phyloP scores from a whole-genome alignment of 2,888 invertebrate species.

The Drosophila infuscata region DNA sequence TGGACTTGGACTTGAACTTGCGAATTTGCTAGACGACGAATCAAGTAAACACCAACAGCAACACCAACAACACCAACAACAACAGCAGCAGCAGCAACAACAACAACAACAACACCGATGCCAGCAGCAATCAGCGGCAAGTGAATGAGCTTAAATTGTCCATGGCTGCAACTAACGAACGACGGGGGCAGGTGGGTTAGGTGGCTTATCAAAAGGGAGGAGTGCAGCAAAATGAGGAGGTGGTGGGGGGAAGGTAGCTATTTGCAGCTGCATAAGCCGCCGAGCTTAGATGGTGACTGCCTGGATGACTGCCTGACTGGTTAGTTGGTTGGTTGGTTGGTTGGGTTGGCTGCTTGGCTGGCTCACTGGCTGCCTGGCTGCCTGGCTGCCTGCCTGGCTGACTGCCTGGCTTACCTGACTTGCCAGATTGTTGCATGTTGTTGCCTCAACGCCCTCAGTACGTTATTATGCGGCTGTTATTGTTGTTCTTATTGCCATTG shows the following conservation, averaged over 20 bases:
- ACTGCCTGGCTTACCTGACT: constrained; percentile 28
- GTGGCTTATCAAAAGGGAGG: constrained; percentile 1
- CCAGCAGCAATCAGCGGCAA: constrained; percentile 77
- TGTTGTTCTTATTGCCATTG: constrained; percentile 41
- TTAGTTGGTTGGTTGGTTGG: constrained; percentile 24
- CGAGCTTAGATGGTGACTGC: constrained; percentile 55
- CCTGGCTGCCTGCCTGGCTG: constrained; percentile 16
- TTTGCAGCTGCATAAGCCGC: constrained; percentile 49
- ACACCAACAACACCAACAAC: constrained; percentile 34
- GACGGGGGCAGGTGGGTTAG: neutral
- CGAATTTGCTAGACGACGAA: constrained; percentile 74
- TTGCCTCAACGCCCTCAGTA: constrained; percentile 76
- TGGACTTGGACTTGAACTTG: constrained; percentile 72
- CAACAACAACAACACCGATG: constrained; percentile 57
- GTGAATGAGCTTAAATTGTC: constrained; percentile 79
- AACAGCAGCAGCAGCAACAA: constrained; percentile 54
- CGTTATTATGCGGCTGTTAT: constrained; percentile 69
- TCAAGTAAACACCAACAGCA: constrained; percentile 43
- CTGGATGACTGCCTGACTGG: constrained; percentile 23
- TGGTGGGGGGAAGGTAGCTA: neutral
- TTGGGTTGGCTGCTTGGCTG: constrained; percentile 25
- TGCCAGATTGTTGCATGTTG: constrained; percentile 66
- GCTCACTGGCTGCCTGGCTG: constrained; percentile 30
- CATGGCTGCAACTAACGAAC: constrained; percentile 41
- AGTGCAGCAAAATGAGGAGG: neutral